phyloP scores from a whole-genome alignment of 2,113 vertebrate species.

The Cygnus atratus region DNA sequence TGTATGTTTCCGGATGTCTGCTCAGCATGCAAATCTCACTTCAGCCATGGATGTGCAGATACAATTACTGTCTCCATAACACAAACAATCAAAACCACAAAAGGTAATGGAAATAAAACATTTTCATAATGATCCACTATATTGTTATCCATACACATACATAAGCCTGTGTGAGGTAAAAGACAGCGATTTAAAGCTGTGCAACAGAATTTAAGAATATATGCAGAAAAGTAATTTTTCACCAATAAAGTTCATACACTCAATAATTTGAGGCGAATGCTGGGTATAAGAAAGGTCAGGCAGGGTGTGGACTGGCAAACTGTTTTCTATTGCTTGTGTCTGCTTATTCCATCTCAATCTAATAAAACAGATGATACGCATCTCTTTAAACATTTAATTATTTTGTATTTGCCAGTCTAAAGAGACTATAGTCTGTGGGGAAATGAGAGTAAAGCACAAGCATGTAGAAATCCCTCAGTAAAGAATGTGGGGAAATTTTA shows the following conservation, averaged over 20 bases:
- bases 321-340: conserved; percentile 67
- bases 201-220: conserved; percentile 49
- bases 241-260: conserved; percentile 70
- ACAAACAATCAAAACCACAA: not conserved
- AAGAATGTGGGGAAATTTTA: not conserved
- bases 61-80: not conserved
- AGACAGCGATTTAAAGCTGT: conserved; percentile 29
- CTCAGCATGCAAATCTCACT: conserved; percentile 31
- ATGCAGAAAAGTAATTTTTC: conserved; percentile 63
- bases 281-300: conserved; percentile 64
- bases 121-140: not conserved
- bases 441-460: conserved; percentile 18
- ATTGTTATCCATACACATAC: not conserved
- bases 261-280: conserved; percentile 56
- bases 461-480: not conserved
- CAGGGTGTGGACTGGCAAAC: conserved; percentile 47
- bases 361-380: conserved; percentile 60
- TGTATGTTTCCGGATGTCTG: conserved; percentile 7
- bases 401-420: conserved; percentile 63
- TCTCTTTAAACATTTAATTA: conserved; percentile 68
- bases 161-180: not conserved
- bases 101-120: conserved; percentile 15
- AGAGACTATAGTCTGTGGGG: conserved; percentile 17
- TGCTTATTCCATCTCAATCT: conserved; percentile 70
- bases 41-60: not conserved